Evolutionary conservation across 2,888 invertebrate species (phyloP).

Genomic region (Zaprionus obscuricornis): DNA sequence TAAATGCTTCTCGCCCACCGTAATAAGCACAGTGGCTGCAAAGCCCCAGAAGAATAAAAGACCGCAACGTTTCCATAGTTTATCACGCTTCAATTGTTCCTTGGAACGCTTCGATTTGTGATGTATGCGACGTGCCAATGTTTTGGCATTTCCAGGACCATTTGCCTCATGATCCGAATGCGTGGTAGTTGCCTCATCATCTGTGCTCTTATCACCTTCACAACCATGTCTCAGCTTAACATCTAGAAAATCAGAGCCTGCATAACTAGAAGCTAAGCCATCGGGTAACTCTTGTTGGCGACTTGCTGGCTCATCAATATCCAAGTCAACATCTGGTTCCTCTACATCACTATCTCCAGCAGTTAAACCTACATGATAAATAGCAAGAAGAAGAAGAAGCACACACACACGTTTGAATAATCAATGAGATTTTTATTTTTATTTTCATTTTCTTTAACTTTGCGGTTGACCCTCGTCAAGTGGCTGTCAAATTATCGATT

Average conservation of each 20-base stretch:
- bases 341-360: slow-evolving; percentile 58
- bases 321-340: slow-evolving; percentile 51
- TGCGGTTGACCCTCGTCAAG: slow-evolving; percentile 22
- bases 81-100: slow-evolving; percentile 63
- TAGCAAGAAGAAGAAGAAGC: too few relatives aligned
- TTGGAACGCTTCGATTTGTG: slow-evolving; percentile 70
- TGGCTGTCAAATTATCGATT: slow-evolving; percentile 43
- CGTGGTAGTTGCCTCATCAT: slow-evolving; percentile 75
- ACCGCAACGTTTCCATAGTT: slow-evolving; percentile 67
- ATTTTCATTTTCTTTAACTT: too few relatives aligned
- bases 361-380: slow-evolving; percentile 55
- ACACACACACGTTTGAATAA: slow-evolving; percentile 24
- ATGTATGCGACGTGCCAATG: slow-evolving; percentile 51
- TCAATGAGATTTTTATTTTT: slow-evolving; percentile 4
- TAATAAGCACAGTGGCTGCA: slow-evolving; percentile 74
- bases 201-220: slow-evolving; percentile 63
- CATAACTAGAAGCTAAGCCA: slow-evolving; percentile 49
- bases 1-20: slow-evolving; percentile 80
- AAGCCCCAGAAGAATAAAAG: slow-evolving; percentile 80
- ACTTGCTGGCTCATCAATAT: slow-evolving; percentile 42
- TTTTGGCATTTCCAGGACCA: slow-evolving; percentile 60
- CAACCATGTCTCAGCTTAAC: slow-evolving; percentile 30
- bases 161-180: slow-evolving; percentile 74
- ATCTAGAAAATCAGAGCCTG: slow-evolving; percentile 65
- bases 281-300: slow-evolving; percentile 29